These are phyloP conservation scores for Nemotelus pantherinus DNA, from an alignment of 2,888 invertebrate genomes.

Conservation along the genomic window DNA sequence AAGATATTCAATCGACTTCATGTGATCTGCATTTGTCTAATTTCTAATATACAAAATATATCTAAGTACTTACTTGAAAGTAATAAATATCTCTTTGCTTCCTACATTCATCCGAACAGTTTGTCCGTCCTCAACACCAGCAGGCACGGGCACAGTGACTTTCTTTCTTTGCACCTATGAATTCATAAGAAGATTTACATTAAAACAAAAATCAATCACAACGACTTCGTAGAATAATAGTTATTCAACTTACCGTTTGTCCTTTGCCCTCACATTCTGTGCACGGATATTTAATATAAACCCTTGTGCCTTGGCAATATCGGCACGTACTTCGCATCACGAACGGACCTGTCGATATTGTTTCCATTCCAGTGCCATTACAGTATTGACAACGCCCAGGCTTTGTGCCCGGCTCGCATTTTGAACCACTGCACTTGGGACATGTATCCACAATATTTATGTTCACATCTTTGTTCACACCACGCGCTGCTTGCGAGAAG, in stretches of 20 bases:
- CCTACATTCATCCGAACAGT: conserved; percentile 95
- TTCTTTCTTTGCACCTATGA: conserved; percentile 82
- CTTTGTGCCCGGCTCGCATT: conserved; percentile 92
- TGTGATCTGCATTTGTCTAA: no score
- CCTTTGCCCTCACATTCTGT: conserved; percentile 94
- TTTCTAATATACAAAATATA: no score
- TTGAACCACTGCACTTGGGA: conserved; percentile 84
- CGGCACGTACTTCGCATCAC: conserved; percentile 96
- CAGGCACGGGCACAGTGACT: conserved; percentile 94
- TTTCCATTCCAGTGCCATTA: conserved; percentile 96
- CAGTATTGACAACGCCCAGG: conserved; percentile 90
- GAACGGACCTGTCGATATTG: conserved; percentile 90
- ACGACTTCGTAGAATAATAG: not conserved
- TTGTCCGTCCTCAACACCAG: conserved; percentile 96
- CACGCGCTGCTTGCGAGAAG: conserved; percentile 94
- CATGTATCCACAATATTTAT: conserved; percentile 95
- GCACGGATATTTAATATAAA: conserved; percentile 91
- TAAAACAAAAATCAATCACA: not conserved
- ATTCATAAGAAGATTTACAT: conserved; percentile 1
- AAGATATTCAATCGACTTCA: no score
- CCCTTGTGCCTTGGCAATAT: conserved; percentile 86
- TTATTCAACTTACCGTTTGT: conserved; percentile 70
- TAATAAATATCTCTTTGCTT: conserved; percentile 90
- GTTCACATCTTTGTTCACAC: conserved; percentile 91
- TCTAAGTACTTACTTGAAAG: conserved; percentile 68